These are phyloP conservation scores for Lathronympha strigana DNA, from an alignment of 2,888 invertebrate genomes.

Conservation along the genomic window DNA sequence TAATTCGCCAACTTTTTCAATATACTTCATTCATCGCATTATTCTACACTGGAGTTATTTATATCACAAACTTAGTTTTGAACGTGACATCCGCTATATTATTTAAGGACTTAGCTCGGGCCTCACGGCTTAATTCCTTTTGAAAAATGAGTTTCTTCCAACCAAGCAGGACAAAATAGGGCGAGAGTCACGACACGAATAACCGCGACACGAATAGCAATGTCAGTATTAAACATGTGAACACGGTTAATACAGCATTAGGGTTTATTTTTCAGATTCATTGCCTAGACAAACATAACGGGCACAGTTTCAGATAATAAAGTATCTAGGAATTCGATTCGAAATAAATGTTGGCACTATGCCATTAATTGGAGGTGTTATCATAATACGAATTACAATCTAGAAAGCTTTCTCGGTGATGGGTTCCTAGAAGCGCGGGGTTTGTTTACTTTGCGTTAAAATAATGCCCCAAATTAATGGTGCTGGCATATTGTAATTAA, in stretches of 20 bases:
- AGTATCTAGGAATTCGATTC: slow-evolving; percentile 50
- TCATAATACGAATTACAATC: slow-evolving; percentile 57
- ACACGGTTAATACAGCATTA: slow-evolving; percentile 62
- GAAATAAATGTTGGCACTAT: slow-evolving; percentile 54
- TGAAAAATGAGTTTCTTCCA: slow-evolving; percentile 61
- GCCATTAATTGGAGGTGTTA: slow-evolving; percentile 57
- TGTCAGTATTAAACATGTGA: slow-evolving; percentile 55
- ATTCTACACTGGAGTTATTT: neutral
- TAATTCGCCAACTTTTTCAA: neutral
- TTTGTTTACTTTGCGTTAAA: slow-evolving; percentile 48
- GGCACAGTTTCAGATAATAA: slow-evolving; percentile 50
- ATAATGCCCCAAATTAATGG: slow-evolving; percentile 39
- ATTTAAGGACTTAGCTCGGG: slow-evolving; percentile 55
- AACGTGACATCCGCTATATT: slow-evolving; percentile 55
- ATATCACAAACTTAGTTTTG: slow-evolving; percentile 5
- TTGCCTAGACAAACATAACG: slow-evolving; percentile 58
- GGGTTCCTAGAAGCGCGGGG: slow-evolving; percentile 56
- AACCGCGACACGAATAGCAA: slow-evolving; percentile 60
- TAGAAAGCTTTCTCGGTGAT: slow-evolving; percentile 54
- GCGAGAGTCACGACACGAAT: slow-evolving; percentile 50
- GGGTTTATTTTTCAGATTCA: slow-evolving; percentile 56
- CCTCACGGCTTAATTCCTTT: slow-evolving; percentile 56
- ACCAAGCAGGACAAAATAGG: slow-evolving; percentile 52
- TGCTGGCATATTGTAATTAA: slow-evolving; percentile 31
- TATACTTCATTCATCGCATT: neutral